Percentiles rank a stretch among this genome's conserved stretches.
Evolutionary conservation across 2,113 vertebrate genomes (phyloP).

Genomic region (Phocoena sinus): DNA sequence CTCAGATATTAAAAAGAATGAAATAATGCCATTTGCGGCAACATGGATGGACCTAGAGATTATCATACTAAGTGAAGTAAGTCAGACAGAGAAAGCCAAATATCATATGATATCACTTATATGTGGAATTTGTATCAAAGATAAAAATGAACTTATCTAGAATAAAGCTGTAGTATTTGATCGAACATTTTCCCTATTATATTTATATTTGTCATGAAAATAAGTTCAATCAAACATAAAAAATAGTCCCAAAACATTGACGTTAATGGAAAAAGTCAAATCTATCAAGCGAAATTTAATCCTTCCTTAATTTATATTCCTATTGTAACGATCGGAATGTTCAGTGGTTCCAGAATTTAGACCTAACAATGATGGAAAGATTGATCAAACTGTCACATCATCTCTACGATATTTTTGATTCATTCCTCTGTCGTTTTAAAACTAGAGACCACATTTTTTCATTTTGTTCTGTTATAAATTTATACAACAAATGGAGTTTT

Average conservation of each 20-base stretch:
- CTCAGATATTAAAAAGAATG: too few relatives aligned
- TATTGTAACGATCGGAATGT: not conserved
- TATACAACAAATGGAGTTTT: not conserved
- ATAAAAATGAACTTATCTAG: too few relatives aligned
- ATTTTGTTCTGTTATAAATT: conserved; percentile 5
- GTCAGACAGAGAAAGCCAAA: too few relatives aligned
- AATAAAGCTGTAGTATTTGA: not conserved
- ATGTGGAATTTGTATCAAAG: too few relatives aligned
- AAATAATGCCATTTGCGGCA: too few relatives aligned
- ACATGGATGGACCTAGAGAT: too few relatives aligned
- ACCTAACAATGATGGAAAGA: not conserved
- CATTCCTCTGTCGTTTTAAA: not conserved
- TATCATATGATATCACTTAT: too few relatives aligned
- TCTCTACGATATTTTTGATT: not conserved
- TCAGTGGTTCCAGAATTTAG: not conserved
- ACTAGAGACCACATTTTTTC: not conserved
- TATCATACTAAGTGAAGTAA: too few relatives aligned
- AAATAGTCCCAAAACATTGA: not conserved
- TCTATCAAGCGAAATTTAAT: not conserved
- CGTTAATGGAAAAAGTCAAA: not conserved
- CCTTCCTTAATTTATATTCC: not conserved
- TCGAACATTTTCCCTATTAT: not conserved
- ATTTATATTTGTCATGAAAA: not conserved
- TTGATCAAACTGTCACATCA: not conserved
- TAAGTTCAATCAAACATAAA: not conserved